Percentiles rank a stretch among this genome's conserved stretches.
These are phyloP conservation scores for Drosophila nebulosa DNA, from an alignment of 1,140 invertebrate species.

Conservation along the genomic window DNA sequence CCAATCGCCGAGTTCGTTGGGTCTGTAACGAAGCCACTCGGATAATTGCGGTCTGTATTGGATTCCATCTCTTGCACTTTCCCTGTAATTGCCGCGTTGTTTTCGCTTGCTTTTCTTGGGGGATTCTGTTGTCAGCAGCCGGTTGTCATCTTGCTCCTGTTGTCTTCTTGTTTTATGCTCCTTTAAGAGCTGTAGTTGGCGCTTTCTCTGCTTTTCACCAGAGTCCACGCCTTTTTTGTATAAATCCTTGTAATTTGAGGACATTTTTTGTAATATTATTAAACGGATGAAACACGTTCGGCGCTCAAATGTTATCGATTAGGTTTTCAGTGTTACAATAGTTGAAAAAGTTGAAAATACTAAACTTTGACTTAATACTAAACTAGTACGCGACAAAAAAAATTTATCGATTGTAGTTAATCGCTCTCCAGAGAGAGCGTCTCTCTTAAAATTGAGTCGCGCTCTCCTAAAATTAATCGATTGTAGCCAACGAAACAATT, in stretches of 20 bases:
- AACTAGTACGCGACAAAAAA: too few species aligned
- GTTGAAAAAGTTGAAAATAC: too few species aligned
- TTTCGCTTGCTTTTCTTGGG: conserved; percentile 1
- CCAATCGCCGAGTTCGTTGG: conserved; percentile 89
- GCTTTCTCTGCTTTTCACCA: conserved; percentile 51
- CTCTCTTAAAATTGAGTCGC: too few species aligned
- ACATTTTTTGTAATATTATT: conserved; percentile 3
- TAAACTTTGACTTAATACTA: too few species aligned
- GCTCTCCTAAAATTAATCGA: too few species aligned
- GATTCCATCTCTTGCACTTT: background rate
- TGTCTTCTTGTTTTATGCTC: conserved; percentile 50
- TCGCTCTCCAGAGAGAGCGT: too few species aligned
- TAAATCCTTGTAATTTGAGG: conserved; percentile 38
- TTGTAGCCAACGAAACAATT: too few species aligned
- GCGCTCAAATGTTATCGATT: background rate
- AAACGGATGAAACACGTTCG: background rate
- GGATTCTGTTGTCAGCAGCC: conserved; percentile 18
- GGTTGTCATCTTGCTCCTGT: conserved; percentile 75
- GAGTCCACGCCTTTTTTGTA: conserved; percentile 56
- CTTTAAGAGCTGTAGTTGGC: conserved; percentile 34
- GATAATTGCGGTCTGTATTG: conserved; percentile 83
- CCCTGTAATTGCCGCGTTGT: conserved; percentile 22
- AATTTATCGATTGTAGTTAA: too few species aligned
- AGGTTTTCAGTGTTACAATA: too few species aligned
- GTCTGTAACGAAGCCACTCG: conserved; percentile 94